A percentile compares a stretch with the other conserved stretches of the same genome.
Conservation (phyloP, 23 tunicate species). For the Styela plicata region DNA sequence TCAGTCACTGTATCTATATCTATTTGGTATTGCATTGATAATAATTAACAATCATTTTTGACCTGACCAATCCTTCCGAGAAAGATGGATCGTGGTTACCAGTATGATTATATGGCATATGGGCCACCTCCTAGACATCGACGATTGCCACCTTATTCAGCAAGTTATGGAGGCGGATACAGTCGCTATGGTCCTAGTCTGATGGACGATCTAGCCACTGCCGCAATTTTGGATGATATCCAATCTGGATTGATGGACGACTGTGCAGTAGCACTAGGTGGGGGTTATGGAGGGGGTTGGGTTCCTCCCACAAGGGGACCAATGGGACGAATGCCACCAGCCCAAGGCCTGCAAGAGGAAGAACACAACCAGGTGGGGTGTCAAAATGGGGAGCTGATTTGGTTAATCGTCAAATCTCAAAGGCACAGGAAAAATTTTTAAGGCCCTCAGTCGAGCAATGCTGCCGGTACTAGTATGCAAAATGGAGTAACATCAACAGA, state of each 20-base stretch:
- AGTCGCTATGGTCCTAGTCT: background rate
- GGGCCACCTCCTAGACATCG: background rate
- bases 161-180: background rate
- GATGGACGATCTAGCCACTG: background rate
- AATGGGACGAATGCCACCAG: background rate
- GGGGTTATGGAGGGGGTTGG: background rate
- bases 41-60: no score
- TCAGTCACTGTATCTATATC: no score
- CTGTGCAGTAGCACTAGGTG: background rate
- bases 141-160: background rate
- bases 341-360: background rate
- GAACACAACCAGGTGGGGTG: background rate
- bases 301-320: background rate
- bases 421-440: background rate
- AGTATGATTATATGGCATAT: background rate
- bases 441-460: background rate
- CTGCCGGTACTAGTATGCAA: no score
- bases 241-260: background rate
- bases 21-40: no score
- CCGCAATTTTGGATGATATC: background rate
- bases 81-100: background rate
- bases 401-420: background rate
- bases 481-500: background rate
- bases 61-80: no score
- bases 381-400: background rate